Evolutionary conservation across 2,797 vertebrate genomes (phyloP), one percentile per base, ranked within the genome.

Genomic region (Dermochelys coriacea): DNA sequence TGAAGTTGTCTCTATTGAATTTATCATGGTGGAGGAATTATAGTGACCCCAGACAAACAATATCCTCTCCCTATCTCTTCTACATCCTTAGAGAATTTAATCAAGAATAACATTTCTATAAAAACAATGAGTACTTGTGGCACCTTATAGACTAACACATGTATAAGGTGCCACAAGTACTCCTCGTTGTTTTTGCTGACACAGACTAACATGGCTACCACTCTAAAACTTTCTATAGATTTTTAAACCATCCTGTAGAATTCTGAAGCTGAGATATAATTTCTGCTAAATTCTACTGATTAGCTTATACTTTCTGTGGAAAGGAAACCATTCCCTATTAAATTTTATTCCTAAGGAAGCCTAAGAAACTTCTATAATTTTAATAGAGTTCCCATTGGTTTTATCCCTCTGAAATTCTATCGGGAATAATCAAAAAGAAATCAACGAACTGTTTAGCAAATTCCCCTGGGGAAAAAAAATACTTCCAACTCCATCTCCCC

Each of bases 31-130:
- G 64, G 87, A 88, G 64, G n/a, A 68, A 37, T 90, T 88, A 89
- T 95, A 89, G 96, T 95, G 87, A 95, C 85, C 88, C 41, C 79
- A 82, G 79, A 90, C 84, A 96, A 94, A 95, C 95, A 95, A 96
- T 78, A 91, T 85, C 85, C 45, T 91, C 85, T 97, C 95, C 86
- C 82, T 29, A 52, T 68, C 86, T 90, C 86, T 1, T 5, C 71
- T 85, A 85, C 1, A 8, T 96, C 81, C 82, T n/a, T 64, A 91
- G 51, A 91, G 50, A 55, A 93, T 89, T 85, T 74, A 2, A 91
- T 78, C 87, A 87, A 88, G 57, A 90, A 78, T n/a, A 85, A 41
- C 41, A 41, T 41, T 41, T 41, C 41, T 41, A 5, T 41, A 41
- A 41, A 41, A 41, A 41, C 41, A 41, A 41, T 41, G 41, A 41